A percentile compares a stretch with the other conserved stretches of the same genome.
Evolutionary conservation across 2,113 vertebrate species (phyloP).

Genomic region (Ciconia maguari): DNA sequence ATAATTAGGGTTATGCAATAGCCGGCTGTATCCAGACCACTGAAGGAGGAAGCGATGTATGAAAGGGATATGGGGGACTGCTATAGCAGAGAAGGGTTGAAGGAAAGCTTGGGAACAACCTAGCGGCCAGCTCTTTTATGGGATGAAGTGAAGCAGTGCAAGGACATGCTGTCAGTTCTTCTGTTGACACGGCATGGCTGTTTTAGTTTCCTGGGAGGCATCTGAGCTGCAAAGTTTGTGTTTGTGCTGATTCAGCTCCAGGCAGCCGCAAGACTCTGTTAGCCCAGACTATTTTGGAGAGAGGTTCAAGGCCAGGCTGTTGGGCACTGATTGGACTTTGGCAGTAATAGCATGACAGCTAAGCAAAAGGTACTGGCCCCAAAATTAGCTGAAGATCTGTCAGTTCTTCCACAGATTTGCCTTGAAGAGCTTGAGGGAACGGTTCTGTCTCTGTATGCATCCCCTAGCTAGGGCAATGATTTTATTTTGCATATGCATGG

Average conservation of each 20-base stretch:
- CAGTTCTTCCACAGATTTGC: neutral
- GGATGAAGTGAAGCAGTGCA: neutral
- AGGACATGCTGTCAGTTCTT: neutral
- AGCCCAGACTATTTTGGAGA: neutral
- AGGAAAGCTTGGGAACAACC: neutral
- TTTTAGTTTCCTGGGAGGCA: neutral
- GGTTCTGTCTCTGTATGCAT: neutral
- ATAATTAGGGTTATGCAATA: slow-evolving; percentile 62
- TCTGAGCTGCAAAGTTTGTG: neutral
- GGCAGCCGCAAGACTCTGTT: neutral
- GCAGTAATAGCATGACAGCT: neutral
- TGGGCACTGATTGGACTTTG: neutral
- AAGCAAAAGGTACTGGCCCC: neutral
- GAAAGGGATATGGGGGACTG: neutral
- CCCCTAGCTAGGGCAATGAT: neutral
- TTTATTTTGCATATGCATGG: neutral
- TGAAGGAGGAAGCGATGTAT: neutral
- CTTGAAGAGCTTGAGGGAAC: neutral
- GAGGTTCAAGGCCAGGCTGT: neutral
- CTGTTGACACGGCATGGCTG: neutral
- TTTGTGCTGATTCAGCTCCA: neutral
- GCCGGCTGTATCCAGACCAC: neutral
- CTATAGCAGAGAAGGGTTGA: neutral
- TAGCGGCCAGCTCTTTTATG: neutral
- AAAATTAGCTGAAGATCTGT: neutral